Percentiles rank a stretch among this genome's conserved stretches.
Conservation (phyloP, 2,797 vertebrate species). For the Bucorvus abyssinicus region DNA sequence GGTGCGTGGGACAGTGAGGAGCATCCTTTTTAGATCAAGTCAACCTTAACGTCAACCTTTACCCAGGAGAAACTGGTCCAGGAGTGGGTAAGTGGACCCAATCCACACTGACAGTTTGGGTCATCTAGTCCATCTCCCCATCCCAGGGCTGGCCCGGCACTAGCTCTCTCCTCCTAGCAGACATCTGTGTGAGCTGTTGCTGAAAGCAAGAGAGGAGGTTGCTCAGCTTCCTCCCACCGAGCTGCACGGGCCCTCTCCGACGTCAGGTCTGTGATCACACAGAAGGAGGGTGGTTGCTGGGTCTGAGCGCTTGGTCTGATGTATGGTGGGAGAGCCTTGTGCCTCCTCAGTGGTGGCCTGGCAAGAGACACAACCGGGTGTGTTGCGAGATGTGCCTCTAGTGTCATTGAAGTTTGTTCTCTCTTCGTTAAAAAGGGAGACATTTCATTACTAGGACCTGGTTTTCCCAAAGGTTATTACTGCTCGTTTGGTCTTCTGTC, state of each 20-base stretch:
- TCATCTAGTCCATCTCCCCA: neutral
- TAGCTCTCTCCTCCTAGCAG: neutral
- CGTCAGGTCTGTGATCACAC: neutral
- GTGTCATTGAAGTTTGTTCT: neutral
- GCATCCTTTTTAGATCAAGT: neutral
- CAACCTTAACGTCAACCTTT: neutral
- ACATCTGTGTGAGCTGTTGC: neutral
- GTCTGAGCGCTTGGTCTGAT: neutral
- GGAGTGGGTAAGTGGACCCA: neutral
- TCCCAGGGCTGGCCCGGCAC: neutral
- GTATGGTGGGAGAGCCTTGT: rapidly evolving
- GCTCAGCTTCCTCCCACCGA: neutral
- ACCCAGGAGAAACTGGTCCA: neutral
- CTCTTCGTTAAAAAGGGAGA: neutral
- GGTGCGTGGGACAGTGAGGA: rapidly evolving
- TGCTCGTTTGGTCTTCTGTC: neutral
- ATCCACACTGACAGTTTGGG: neutral
- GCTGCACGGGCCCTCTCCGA: neutral
- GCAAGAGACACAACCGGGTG: rapidly evolving
- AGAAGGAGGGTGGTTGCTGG: neutral
- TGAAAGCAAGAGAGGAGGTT: neutral
- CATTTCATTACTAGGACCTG: neutral
- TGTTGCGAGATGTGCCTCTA: neutral
- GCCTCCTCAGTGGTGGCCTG: neutral
- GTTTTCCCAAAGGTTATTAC: neutral